These are phyloP conservation scores for Eristalis tenax DNA, from an alignment of 2,888 invertebrate species.

Conservation along the genomic window DNA sequence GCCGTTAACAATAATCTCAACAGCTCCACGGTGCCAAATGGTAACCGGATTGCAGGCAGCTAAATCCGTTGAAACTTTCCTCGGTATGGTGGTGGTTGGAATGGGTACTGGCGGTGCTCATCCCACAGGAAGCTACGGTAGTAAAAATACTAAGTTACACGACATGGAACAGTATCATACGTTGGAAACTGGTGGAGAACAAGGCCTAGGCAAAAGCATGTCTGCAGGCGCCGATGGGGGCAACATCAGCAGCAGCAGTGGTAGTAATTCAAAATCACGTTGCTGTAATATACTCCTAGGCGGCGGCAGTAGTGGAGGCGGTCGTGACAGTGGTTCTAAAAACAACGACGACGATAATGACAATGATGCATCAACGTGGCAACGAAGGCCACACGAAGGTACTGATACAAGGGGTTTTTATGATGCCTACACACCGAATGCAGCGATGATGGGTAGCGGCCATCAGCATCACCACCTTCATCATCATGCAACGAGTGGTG, in stretches of 20 bases:
- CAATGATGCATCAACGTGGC: conserved; percentile 65
- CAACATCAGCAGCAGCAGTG: conserved; percentile 73
- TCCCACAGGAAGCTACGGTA: conserved; percentile 46
- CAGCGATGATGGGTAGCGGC: conserved; percentile 71
- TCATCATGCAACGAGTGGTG: conserved; percentile 71
- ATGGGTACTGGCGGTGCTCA: conserved; percentile 21
- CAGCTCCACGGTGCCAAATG: conserved; percentile 78
- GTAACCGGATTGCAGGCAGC: conserved; percentile 70
- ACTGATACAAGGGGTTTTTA: conserved; percentile 65
- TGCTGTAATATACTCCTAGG: conserved; percentile 78
- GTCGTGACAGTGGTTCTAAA: conserved; percentile 37
- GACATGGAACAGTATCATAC: conserved; percentile 67
- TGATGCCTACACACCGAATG: conserved; percentile 60
- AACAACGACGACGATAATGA: conserved; percentile 40
- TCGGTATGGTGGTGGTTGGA: conserved; percentile 73
- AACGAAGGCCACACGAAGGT: conserved; percentile 61
- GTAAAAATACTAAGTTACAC: conserved; percentile 73
- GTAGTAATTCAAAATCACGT: conserved; percentile 73
- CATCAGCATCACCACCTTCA: conserved; percentile 74
- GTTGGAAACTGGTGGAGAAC: conserved; percentile 56
- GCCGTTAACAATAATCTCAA: conserved; percentile 80
- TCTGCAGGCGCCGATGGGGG: conserved; percentile 54
- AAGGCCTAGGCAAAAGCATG: conserved; percentile 38
- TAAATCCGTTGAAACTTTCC: conserved; percentile 76
- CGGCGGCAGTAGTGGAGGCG: not conserved